A percentile compares a stretch with the other conserved stretches of the same genome.
These are phyloP conservation scores for Aphaenogaster floridana DNA, from an alignment of 1,140 invertebrate species.

Conservation along the genomic window DNA sequence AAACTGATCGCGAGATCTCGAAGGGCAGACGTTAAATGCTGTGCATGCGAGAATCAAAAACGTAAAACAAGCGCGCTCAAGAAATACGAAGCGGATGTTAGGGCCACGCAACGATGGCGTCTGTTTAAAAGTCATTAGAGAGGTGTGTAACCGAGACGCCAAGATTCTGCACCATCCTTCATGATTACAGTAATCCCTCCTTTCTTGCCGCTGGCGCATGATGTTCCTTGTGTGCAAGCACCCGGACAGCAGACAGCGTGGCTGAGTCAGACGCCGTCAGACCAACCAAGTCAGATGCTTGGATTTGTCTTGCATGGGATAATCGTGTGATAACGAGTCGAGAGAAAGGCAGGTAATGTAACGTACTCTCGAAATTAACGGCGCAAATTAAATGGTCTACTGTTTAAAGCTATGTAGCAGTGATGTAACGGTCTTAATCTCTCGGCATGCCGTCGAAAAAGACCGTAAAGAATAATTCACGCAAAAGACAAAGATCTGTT, in stretches of 20 bases:
- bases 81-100: not conserved
- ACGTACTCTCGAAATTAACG: conserved; percentile 24
- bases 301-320: conserved; percentile 7
- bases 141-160: not conserved
- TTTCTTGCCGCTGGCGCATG: conserved; percentile 15
- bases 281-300: conserved; percentile 28
- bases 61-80: not conserved
- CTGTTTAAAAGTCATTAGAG: conserved; percentile 53
- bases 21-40: not conserved
- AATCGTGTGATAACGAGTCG: conserved; percentile 26
- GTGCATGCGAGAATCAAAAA: not conserved
- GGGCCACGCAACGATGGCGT: not conserved
- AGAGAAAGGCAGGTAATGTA: conserved; percentile 24
- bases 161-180: conserved; percentile 34
- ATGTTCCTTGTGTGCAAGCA: conserved; percentile 22
- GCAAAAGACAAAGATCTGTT: not conserved
- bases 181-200: conserved; percentile 41
- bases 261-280: conserved; percentile 25
- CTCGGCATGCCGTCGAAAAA: not conserved
- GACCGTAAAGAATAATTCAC: not conserved
- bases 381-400: conserved; percentile 10
- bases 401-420: not conserved
- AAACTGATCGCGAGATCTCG: not conserved
- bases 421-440: not conserved
- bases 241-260: not conserved